phyloP scores from a whole-genome alignment of 2,888 invertebrate genomes.

The Orthosia gothica region DNA sequence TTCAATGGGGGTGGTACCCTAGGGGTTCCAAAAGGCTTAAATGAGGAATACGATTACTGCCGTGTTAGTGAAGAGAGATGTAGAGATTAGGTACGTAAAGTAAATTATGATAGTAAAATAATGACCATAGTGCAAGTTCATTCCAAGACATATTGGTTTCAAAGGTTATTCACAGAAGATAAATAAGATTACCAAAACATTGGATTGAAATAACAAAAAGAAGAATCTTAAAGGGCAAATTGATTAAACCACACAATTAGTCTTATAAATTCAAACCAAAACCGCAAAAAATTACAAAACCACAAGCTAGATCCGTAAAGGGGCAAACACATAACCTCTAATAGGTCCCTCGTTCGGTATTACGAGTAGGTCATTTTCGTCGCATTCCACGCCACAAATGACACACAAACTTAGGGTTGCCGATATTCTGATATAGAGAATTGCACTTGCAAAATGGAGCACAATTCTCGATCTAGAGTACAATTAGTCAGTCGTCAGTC shows the following conservation, averaged over 20 bases:
- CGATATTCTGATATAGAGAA: too few relatives aligned
- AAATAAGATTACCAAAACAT: constrained; percentile 16
- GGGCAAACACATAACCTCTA: constrained; percentile 19
- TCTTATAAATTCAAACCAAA: constrained; percentile 6
- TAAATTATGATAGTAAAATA: constrained; percentile 30
- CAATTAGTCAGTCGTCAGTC: too few relatives aligned
- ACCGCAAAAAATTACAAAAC: constrained; percentile 5
- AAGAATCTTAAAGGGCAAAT: neutral
- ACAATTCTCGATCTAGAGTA: too few relatives aligned
- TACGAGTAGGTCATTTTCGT: constrained; percentile 52
- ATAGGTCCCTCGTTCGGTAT: constrained; percentile 36
- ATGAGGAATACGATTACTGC: neutral
- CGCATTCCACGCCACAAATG: constrained; percentile 57
- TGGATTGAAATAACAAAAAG: constrained; percentile 1
- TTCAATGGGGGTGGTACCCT: neutral
- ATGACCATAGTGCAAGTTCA: constrained; percentile 18
- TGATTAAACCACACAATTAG: constrained; percentile 18
- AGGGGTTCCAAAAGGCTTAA: neutral
- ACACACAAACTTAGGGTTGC: constrained; percentile 46
- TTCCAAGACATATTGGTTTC: neutral
- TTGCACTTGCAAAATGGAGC: too few relatives aligned
- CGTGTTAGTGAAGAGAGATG: neutral
- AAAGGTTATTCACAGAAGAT: constrained; percentile 7
- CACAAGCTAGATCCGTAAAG: neutral
- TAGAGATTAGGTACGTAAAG: constrained; percentile 2